These are phyloP conservation scores for Drosophila gunungcola DNA, from an alignment of 1,140 invertebrate genomes.

Conservation along the genomic window DNA sequence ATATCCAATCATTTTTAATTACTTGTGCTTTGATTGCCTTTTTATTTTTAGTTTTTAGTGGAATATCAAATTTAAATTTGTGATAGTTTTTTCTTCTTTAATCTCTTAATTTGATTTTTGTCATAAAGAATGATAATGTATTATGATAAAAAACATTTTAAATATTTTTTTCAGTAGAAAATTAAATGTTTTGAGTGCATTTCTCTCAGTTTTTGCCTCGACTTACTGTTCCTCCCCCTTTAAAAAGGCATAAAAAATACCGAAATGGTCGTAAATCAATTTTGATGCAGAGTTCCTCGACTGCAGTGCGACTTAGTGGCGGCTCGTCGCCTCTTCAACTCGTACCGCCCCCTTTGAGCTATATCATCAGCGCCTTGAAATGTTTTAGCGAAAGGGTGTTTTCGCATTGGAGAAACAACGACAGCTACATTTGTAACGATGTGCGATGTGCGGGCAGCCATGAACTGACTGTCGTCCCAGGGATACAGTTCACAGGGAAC, in stretches of 20 bases:
- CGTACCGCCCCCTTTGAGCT: neutral
- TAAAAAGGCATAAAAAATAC: conserved; percentile 39
- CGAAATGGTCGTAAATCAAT: conserved; percentile 73
- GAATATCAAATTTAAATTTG: too few species aligned
- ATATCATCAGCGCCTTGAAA: conserved; percentile 27
- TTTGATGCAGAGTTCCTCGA: conserved; percentile 52
- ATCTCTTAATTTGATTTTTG: too few species aligned
- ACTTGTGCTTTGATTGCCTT: too few species aligned
- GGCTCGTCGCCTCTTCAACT: conserved; percentile 14
- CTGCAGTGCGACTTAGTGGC: conserved; percentile 32
- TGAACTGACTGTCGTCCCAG: conserved; percentile 9
- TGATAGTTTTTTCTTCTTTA: too few species aligned
- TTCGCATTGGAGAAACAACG: conserved; percentile 17
- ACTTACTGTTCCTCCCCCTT: conserved; percentile 10
- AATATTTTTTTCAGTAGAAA: too few species aligned
- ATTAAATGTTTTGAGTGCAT: neutral
- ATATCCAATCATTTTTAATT: too few species aligned
- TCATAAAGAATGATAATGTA: too few species aligned
- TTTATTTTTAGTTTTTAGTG: too few species aligned
- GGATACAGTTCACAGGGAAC: conserved; percentile 1
- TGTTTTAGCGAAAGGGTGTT: conserved; percentile 42
- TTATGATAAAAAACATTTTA: too few species aligned
- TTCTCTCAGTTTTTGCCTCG: neutral
- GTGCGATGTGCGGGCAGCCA: conserved; percentile 25
- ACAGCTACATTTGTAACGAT: conserved; percentile 33